phyloP scores from a whole-genome alignment of 2,888 invertebrate genomes.

The Lissonota sp. region DNA sequence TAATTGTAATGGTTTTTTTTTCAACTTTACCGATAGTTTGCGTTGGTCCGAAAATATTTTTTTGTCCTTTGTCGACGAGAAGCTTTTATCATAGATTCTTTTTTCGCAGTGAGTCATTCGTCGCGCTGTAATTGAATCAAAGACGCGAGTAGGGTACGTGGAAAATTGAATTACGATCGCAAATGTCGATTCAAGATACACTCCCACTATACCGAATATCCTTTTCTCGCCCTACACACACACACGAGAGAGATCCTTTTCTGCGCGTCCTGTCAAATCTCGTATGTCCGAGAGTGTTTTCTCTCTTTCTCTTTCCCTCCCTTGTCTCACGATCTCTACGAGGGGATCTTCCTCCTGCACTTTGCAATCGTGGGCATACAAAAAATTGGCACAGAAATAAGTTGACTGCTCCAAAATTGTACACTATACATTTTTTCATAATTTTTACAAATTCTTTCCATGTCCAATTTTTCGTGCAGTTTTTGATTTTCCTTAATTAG shows the following conservation, averaged over 20 bases:
- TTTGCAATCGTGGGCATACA: background rate
- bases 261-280: slow-evolving; percentile 29
- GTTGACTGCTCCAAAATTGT: too few relatives aligned
- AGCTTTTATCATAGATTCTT: background rate
- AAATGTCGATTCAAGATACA: slow-evolving; percentile 82
- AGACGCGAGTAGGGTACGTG: slow-evolving; percentile 78
- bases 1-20: too few relatives aligned
- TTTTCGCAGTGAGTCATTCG: slow-evolving; percentile 74
- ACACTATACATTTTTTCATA: too few relatives aligned
- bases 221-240: slow-evolving; percentile 1
- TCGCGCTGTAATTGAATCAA: slow-evolving; percentile 79
- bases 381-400: background rate
- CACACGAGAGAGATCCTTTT: slow-evolving; percentile 43
- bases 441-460: too few relatives aligned
- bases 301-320: slow-evolving; percentile 15
- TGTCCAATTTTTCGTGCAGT: background rate
- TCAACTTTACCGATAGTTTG: too few relatives aligned
- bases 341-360: background rate
- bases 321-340: background rate
- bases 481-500: background rate
- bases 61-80: too few relatives aligned
- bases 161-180: slow-evolving; percentile 81
- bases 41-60: too few relatives aligned
- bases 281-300: slow-evolving; percentile 5
- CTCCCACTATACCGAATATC: slow-evolving; percentile 13